These are phyloP conservation scores for Gephyroberyx darwinii DNA, from an alignment of 2,797 vertebrate species.

Conservation along the genomic window DNA sequence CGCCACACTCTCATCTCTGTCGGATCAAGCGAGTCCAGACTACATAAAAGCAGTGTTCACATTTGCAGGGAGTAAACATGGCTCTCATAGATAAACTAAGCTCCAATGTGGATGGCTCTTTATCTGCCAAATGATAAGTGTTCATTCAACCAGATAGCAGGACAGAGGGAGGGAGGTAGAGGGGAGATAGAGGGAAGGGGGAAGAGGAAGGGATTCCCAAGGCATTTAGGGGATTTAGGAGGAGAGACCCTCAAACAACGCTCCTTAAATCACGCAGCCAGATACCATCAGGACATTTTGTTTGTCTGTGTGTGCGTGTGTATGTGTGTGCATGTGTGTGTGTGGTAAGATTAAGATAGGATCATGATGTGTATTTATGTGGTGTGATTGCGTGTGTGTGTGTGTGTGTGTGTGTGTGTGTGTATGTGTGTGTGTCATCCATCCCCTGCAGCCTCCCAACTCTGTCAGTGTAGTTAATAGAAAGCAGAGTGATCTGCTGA, in stretches of 20 bases:
- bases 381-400: conserved; percentile 39
- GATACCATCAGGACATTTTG: conserved; percentile 74
- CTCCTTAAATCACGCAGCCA: conserved; percentile 72
- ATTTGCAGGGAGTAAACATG: conserved; percentile 66
- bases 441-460: conserved; percentile 67
- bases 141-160: conserved; percentile 75
- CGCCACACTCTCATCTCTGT: conserved; percentile 53
- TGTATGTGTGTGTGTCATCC: conserved; percentile 41
- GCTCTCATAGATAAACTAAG: conserved; percentile 77
- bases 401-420: background rate
- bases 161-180: conserved; percentile 58
- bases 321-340: conserved; percentile 32
- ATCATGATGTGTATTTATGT: conserved; percentile 48
- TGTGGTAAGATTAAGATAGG: conserved; percentile 63
- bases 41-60: conserved; percentile 67
- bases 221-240: conserved; percentile 79
- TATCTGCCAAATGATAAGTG: conserved; percentile 79
- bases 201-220: conserved; percentile 69
- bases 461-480: conserved; percentile 74
- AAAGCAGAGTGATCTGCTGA: conserved; percentile 78
- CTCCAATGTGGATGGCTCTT: conserved; percentile 71
- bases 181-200: conserved; percentile 60
- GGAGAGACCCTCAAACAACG: conserved; percentile 77
- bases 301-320: conserved; percentile 50
- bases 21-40: conserved; percentile 50